These are phyloP conservation scores for Zaprionus vittiger DNA, from an alignment of 1,140 invertebrate species.

Conservation along the genomic window DNA sequence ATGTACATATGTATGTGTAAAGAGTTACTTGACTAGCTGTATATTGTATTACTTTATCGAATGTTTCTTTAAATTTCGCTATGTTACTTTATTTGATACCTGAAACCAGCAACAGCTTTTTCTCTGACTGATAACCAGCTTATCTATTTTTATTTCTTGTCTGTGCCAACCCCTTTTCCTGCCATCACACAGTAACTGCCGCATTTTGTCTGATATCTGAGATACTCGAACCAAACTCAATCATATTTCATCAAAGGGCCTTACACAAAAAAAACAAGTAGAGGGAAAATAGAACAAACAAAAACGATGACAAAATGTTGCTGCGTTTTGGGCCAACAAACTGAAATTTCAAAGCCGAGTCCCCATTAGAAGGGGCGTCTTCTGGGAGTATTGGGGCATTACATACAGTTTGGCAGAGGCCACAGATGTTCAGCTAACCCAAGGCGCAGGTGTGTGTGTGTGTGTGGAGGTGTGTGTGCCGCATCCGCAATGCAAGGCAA, in stretches of 20 bases:
- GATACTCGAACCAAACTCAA: constrained; percentile 6
- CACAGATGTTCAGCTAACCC: constrained; percentile 15
- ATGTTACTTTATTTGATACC: no score
- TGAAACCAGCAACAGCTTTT: no score
- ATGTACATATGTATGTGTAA: no score
- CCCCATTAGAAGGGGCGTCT: not conserved
- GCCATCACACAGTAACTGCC: not conserved
- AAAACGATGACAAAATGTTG: constrained; percentile 12
- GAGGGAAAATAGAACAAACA: not conserved
- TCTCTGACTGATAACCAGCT: not conserved
- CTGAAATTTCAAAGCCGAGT: constrained; percentile 22
- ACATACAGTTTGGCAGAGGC: constrained; percentile 18
- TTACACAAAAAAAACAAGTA: not conserved
- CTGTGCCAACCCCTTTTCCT: not conserved
- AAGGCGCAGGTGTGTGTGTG: constrained; percentile 34
- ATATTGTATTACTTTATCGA: no score
- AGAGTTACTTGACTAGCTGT: no score
- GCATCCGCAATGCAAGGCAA: constrained; percentile 82
- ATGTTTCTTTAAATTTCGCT: no score
- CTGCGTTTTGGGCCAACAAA: constrained; percentile 15
- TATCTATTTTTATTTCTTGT: not conserved
- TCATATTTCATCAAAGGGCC: not conserved
- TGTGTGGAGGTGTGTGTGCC: constrained; percentile 22
- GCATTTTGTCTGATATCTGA: constrained; percentile 1
- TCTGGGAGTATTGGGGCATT: constrained; percentile 15